Percentiles rank a stretch among this genome's conserved stretches.
Conservation (phyloP, 2,888 invertebrate genomes). For the Lasioglossum lativentre region DNA sequence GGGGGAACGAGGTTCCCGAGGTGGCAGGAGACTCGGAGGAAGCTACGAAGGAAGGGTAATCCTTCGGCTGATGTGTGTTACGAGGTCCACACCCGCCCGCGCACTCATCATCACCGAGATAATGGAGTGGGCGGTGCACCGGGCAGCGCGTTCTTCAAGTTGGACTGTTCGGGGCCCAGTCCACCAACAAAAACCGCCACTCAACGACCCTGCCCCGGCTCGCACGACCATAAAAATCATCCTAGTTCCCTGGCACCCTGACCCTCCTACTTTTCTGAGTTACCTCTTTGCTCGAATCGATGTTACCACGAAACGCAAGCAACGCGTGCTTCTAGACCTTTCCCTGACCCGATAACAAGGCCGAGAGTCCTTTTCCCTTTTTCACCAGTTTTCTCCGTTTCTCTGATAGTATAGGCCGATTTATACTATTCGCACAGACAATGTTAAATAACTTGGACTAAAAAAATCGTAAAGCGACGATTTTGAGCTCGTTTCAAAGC, state of each 20-base stretch:
- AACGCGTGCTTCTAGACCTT: not conserved
- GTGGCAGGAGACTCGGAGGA: constrained; percentile 40
- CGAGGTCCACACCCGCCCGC: constrained; percentile 80
- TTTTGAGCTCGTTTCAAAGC: too few relatives aligned
- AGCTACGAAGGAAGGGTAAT: constrained; percentile 74
- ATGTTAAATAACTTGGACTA: too few relatives aligned
- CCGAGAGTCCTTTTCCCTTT: too few relatives aligned
- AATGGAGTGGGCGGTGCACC: constrained; percentile 83
- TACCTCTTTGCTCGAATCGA: not conserved
- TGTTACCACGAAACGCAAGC: not conserved
- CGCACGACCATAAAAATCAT: constrained; percentile 79
- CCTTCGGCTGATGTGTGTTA: constrained; percentile 79
- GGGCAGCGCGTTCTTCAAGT: constrained; percentile 70
- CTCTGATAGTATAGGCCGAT: too few relatives aligned
- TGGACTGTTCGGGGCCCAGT: constrained; percentile 73
- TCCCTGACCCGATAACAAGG: too few relatives aligned
- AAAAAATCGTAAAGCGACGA: too few relatives aligned
- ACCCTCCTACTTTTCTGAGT: constrained; percentile 2
- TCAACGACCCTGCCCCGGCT: constrained; percentile 77
- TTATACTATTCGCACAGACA: too few relatives aligned
- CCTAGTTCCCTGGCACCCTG: constrained; percentile 75
- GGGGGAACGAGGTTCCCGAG: constrained; percentile 25
- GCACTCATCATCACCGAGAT: constrained; percentile 84
- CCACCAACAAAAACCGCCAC: constrained; percentile 80
- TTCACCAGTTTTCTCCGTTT: too few relatives aligned